A percentile compares a stretch with the other conserved stretches of the same genome.
Conservation (phyloP, 2,113 vertebrate genomes). For the Tyrannus savana region DNA sequence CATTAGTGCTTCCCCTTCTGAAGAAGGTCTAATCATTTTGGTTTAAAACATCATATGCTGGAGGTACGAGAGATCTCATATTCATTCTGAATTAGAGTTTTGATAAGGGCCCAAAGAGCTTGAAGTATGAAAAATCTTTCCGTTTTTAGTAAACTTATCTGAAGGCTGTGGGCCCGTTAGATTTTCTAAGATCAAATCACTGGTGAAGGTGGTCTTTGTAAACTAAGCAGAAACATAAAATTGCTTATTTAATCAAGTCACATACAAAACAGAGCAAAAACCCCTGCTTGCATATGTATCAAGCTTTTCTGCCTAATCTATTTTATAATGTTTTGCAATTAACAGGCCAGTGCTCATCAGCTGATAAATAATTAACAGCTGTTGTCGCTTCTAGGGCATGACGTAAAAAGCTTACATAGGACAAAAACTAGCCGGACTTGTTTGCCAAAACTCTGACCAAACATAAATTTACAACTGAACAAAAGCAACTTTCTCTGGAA, state of each 20-base stretch:
- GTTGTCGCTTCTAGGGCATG: conserved; percentile 45
- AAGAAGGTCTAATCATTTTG: background rate
- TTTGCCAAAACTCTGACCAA: conserved; percentile 40
- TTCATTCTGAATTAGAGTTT: background rate
- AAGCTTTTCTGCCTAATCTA: conserved; percentile 37
- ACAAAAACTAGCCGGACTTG: background rate
- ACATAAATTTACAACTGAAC: background rate
- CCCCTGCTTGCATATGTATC: background rate
- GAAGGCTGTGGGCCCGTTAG: background rate
- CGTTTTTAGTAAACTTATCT: background rate
- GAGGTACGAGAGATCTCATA: background rate
- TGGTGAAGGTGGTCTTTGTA: background rate
- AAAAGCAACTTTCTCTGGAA: background rate
- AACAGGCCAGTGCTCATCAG: conserved; percentile 59
- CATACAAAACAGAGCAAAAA: background rate
- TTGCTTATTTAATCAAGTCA: conserved; percentile 13
- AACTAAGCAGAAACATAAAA: background rate
- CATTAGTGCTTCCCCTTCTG: background rate
- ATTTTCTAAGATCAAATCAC: background rate
- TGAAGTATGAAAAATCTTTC: background rate
- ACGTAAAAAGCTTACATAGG: conserved; percentile 41
- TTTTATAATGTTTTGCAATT: conserved; percentile 61
- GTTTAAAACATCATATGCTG: background rate
- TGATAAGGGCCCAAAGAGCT: background rate
- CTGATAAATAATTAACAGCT: conserved; percentile 68